Conservation (phyloP, 2,888 invertebrate genomes). For the Drosophila hamatofila region DNA sequence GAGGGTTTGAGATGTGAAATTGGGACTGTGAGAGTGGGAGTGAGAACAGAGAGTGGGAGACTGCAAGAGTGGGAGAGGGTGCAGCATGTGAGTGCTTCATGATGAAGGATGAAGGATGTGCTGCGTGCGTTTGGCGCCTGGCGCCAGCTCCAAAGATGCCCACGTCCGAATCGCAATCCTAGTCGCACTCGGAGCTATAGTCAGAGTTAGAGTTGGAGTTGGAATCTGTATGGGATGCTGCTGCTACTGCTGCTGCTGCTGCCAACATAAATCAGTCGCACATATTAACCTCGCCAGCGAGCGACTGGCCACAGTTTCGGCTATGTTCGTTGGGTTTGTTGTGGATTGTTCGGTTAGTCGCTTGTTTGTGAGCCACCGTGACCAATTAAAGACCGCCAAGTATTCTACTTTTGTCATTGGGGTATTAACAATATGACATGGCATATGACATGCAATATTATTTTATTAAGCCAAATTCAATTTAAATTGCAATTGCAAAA, state of each 20-base stretch:
- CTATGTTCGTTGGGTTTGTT: slow-evolving; percentile 16
- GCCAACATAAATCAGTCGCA: slow-evolving; percentile 74
- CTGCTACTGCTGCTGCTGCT: slow-evolving; percentile 19
- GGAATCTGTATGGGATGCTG: slow-evolving; percentile 9
- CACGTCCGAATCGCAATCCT: slow-evolving; percentile 40
- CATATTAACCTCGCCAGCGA: slow-evolving; percentile 70
- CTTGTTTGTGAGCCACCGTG: slow-evolving; percentile 62
- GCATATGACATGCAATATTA: no score
- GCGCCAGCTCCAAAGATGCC: slow-evolving; percentile 68
- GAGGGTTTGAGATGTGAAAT: not conserved
- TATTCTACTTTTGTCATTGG: slow-evolving; percentile 11
- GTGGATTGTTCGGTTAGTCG: slow-evolving; percentile 10
- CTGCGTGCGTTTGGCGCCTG: slow-evolving; percentile 78
- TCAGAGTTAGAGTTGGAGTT: slow-evolving; percentile 7
- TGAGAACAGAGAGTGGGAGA: not conserved
- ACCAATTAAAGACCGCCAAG: slow-evolving; percentile 74
- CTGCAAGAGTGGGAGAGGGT: not conserved
- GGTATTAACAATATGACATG: not conserved
- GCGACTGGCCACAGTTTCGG: slow-evolving; percentile 51
- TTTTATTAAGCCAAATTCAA: no score
- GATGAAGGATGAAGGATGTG: slow-evolving; percentile 72
- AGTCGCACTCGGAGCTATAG: not conserved
- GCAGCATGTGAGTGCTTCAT: slow-evolving; percentile 45
- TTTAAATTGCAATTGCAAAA: not conserved
- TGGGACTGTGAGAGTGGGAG: not conserved